phyloP scores from a whole-genome alignment of 2,797 vertebrate species.

The Leptoclinus maculatus region DNA sequence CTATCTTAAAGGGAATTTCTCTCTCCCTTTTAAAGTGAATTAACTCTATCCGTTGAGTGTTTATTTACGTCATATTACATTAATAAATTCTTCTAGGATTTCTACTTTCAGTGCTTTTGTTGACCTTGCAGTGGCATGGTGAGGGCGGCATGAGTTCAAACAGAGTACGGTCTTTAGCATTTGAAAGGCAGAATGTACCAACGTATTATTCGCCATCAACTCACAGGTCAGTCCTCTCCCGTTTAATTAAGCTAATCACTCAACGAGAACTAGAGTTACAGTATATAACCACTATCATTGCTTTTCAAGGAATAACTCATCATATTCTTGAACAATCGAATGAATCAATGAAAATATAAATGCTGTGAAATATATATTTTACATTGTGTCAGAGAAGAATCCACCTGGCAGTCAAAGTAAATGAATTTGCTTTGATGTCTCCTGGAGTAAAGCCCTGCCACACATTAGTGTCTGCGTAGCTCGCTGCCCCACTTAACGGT shows the following conservation, averaged over 20 bases:
- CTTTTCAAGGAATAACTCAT: conserved; percentile 12
- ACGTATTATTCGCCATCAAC: conserved; percentile 6
- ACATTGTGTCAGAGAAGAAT: neutral
- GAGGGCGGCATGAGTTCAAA: conserved; percentile 13
- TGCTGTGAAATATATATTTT: neutral
- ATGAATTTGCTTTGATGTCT: conserved; percentile 40
- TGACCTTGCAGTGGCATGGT: neutral
- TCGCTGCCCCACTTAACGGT: conserved; percentile 41
- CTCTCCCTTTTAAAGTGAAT: neutral
- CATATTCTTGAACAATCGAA: neutral
- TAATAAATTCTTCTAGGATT: neutral
- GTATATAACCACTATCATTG: neutral
- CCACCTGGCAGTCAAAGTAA: conserved; percentile 29
- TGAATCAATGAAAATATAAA: neutral
- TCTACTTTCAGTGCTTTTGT: neutral
- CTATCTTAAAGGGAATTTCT: neutral
- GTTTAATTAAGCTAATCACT: conserved; percentile 21
- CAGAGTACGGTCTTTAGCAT: conserved; percentile 9
- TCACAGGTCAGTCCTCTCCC: neutral
- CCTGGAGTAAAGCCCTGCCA: conserved; percentile 26
- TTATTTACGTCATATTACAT: neutral
- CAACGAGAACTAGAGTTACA: neutral
- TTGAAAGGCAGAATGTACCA: conserved; percentile 8
- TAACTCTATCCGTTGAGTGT: neutral
- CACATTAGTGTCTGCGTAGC: conserved; percentile 7